A percentile compares a stretch with the other conserved stretches of the same genome.
Evolutionary conservation across 2,888 invertebrate genomes (phyloP).

Genomic region (Drosophila parthenogenetica): DNA sequence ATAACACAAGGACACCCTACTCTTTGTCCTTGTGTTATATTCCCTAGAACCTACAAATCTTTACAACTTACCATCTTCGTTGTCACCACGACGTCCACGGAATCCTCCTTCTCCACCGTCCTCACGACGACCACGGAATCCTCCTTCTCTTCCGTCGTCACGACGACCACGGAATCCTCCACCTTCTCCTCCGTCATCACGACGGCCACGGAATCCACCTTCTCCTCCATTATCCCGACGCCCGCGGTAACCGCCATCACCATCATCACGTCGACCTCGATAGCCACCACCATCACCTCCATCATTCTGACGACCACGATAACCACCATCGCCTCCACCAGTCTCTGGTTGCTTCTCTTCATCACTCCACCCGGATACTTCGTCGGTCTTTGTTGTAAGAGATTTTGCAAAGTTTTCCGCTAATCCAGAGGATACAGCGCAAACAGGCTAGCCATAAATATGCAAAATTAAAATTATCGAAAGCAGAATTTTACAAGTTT

Average conservation of each 20-base stretch:
- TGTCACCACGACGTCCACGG: slow-evolving; percentile 30
- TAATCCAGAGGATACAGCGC: not conserved
- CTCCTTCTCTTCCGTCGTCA: not conserved
- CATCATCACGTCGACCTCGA: slow-evolving; percentile 18
- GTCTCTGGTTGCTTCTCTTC: slow-evolving; percentile 18
- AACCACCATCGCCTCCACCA: not conserved
- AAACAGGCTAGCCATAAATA: not conserved
- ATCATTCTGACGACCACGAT: not conserved
- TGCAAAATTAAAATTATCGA: not conserved
- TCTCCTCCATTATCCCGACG: slow-evolving; percentile 23
- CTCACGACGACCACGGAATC: slow-evolving; percentile 21
- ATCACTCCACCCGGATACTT: slow-evolving; percentile 42
- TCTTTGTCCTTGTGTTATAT: too few species aligned
- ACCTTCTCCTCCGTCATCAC: slow-evolving; percentile 14
- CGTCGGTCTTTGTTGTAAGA: not conserved
- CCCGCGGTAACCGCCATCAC: slow-evolving; percentile 19
- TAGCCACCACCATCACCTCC: slow-evolving; percentile 13
- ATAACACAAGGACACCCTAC: too few species aligned
- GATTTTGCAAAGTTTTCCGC: not conserved
- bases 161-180: not conserved
- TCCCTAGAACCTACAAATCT: too few species aligned
- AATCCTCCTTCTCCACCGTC: slow-evolving; percentile 11
- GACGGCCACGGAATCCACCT: slow-evolving; percentile 26
- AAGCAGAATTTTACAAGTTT: not conserved
- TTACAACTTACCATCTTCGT: slow-evolving; percentile 16